Evolutionary conservation across 2,797 vertebrate species (phyloP).

Genomic region (Phrynocephalus forsythii): DNA sequence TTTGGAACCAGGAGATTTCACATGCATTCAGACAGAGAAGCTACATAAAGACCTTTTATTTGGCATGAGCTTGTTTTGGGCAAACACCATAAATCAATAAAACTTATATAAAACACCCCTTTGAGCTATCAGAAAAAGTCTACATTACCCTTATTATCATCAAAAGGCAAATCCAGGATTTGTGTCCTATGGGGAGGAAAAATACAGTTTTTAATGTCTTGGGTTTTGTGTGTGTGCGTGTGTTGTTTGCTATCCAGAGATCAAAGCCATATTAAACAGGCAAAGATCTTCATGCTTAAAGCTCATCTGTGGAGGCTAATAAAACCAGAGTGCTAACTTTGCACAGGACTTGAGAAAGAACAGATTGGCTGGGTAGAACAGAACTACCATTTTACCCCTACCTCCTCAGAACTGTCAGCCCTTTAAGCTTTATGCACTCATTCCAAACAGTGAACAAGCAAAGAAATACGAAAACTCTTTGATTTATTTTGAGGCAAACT

Average conservation of each 20-base stretch:
- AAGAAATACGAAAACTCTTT: conserved; percentile 51
- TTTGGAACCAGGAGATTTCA: background rate
- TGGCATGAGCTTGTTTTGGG: conserved; percentile 19
- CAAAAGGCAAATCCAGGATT: conserved; percentile 51
- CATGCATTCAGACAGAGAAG: background rate
- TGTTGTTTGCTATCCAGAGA: conserved; percentile 35
- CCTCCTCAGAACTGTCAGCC: conserved; percentile 61
- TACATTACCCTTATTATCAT: conserved; percentile 37
- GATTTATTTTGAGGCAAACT: conserved; percentile 48
- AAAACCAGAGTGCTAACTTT: conserved; percentile 57
- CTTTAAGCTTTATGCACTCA: conserved; percentile 63
- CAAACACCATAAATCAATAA: conserved; percentile 31
- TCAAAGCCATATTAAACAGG: conserved; percentile 71
- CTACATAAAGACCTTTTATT: conserved; percentile 37
- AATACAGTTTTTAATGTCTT: conserved; percentile 6
- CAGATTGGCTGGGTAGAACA: conserved; percentile 62
- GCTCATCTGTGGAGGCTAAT: conserved; percentile 59
- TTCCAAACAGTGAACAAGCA: conserved; percentile 57
- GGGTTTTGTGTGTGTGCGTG: background rate
- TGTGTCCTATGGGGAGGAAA: conserved; percentile 43
- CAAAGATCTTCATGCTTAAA: conserved; percentile 60
- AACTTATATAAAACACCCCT: conserved; percentile 11
- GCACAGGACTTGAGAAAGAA: conserved; percentile 63
- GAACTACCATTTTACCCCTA: conserved; percentile 59
- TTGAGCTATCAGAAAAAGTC: conserved; percentile 32